phyloP scores from a whole-genome alignment of 2,888 invertebrate species.

The Melanophora roralis region DNA sequence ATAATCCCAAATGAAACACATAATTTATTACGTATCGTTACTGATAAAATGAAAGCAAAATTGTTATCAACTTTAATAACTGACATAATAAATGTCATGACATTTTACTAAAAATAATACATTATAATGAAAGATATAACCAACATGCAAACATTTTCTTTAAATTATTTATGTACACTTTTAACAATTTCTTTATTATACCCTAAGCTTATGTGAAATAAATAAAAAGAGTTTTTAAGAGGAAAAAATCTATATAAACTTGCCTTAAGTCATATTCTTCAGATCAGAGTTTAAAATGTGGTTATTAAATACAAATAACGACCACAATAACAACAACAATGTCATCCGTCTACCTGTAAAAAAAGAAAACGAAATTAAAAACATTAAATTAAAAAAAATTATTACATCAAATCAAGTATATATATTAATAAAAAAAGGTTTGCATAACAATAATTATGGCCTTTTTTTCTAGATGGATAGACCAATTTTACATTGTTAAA shows the following conservation, averaged over 20 bases:
- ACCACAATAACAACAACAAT: background rate
- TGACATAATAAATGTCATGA: conserved; percentile 10
- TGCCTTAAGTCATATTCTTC: conserved; percentile 25
- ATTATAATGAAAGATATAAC: background rate
- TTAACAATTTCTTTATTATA: background rate
- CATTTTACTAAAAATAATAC: background rate
- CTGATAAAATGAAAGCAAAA: background rate
- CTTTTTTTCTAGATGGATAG: background rate
- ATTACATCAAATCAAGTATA: background rate
- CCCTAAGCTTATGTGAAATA: conserved; percentile 13
- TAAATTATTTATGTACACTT: background rate
- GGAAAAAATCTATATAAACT: background rate
- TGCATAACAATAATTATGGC: conserved; percentile 24
- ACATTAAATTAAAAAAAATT: background rate
- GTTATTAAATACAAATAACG: background rate
- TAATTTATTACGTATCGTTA: background rate
- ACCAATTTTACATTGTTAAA: background rate
- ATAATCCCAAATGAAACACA: too few relatives aligned
- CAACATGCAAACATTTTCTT: background rate
- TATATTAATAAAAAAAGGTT: background rate
- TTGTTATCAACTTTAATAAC: background rate
- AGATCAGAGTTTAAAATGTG: conserved; percentile 23
- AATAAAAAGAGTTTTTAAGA: conserved; percentile 12
- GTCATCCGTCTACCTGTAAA: background rate
- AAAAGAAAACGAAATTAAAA: background rate